Base-by-base conservation (phyloP, 2,113 vertebrate species). In the Aramus guarauna region DNA sequence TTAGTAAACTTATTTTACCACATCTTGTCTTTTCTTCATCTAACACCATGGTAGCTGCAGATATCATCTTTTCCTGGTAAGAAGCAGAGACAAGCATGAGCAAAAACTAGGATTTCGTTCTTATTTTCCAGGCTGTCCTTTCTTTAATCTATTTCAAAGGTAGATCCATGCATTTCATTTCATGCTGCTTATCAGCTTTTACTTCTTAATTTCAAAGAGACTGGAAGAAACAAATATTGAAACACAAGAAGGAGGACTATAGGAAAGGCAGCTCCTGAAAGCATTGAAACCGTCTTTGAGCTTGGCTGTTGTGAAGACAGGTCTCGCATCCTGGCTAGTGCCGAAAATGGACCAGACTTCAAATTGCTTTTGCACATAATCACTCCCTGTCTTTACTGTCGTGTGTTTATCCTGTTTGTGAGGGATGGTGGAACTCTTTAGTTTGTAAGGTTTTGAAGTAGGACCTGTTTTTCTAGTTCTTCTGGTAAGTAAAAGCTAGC, bases 401-500 rank as follows among this genome's bases (percentile, higher is more conserved):
- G 2, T 9, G 1, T 69, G 36, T 64, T 95, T 45, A 21, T 62
- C 47, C 72, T 96, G 30, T 63, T 73, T 79, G 11, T 59, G 82
- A 85, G 85, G 41, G 32, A 12, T 76, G 84, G 30, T 74, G 37
- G 41, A 88, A 37, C 50, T 90, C 14, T 53, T 93, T 78, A 55
- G 63, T 80, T 90, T 53, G 19, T 76, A 27, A 77, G 82, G 39
- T 90, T 93, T 94, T 83, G 71, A 88, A 83, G 43, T 39, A 86
- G 45, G 29, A 85, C 82, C 71, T 59, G 78, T 83, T 91, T 85
- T 93, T 88, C 82, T 77, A 47, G 88, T 93, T 94, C 30, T 90
- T 82, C 82, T 67, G 39, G 43, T 43, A 53, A 96, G 77, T 68
- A 60, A 82, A 87, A 81, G 56, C 26, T 60, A 39, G 24, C 30